phyloP scores from a whole-genome alignment of 2,113 vertebrate genomes.

The crab-eating macaque (Macaca fascicularis) region T2T-MFA8v1.1 NC_088380.1:125533501-125534000 shows the following conservation, averaged over 20 bases:
- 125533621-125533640: not conserved
- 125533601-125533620: not conserved
- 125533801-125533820: not conserved
- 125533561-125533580: not conserved
- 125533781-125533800: not conserved
- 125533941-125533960: not conserved
- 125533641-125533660: too few relatives aligned
- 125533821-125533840: not conserved
- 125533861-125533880: not conserved
- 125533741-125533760: not conserved
- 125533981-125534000: not conserved
- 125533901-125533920: not conserved
- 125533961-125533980: not conserved
- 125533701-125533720: not conserved
- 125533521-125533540: not conserved
- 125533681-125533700: not conserved
- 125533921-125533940: not conserved
- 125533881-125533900: not conserved
- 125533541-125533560: not conserved
- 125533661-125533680: not conserved
- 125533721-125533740: not conserved
- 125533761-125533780: constrained; percentile 5
- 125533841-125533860: not conserved
- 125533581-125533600: not conserved
- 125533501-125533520: not conserved